A percentile compares a stretch with the other conserved stretches of the same genome.
These are phyloP conservation scores for Melieria crassipennis DNA, from an alignment of 2,888 invertebrate genomes.

Conservation along the genomic window DNA sequence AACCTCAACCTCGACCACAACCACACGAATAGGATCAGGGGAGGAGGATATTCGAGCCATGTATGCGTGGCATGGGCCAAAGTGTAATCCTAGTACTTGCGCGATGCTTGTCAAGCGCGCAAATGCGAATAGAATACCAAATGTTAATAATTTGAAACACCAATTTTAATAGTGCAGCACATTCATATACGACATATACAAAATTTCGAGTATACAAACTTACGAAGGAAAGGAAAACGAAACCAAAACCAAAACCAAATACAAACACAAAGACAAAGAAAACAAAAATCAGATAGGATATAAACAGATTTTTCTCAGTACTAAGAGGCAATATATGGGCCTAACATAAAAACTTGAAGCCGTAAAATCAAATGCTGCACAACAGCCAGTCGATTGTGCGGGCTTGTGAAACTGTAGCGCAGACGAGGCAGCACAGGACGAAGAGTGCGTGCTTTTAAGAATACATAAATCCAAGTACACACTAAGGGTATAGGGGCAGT, in stretches of 20 bases:
- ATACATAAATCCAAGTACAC: not conserved
- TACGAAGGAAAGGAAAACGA: slow-evolving; percentile 10
- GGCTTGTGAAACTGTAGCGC: too few relatives aligned
- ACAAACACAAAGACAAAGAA: not conserved
- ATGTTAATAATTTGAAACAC: slow-evolving; percentile 49
- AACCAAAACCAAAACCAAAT: not conserved
- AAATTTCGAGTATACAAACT: slow-evolving; percentile 13
- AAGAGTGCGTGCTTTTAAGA: too few relatives aligned
- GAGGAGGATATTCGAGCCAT: too few relatives aligned
- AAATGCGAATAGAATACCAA: slow-evolving; percentile 38
- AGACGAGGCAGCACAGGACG: too few relatives aligned
- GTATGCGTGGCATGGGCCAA: too few relatives aligned
- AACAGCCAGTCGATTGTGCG: not conserved
- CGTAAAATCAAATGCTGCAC: slow-evolving; percentile 32
- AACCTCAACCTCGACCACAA: too few relatives aligned
- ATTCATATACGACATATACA: slow-evolving; percentile 27
- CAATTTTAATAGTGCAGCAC: slow-evolving; percentile 45
- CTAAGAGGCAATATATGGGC: slow-evolving; percentile 4
- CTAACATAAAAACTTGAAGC: slow-evolving; percentile 29
- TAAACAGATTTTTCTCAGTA: not conserved
- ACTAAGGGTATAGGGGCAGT: not conserved
- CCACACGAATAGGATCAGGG: too few relatives aligned
- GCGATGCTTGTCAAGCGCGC: too few relatives aligned
- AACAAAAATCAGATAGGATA: not conserved
- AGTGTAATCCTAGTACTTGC: too few relatives aligned